Percentiles rank a stretch among this genome's conserved stretches.
Conservation (phyloP, 2,797 vertebrate genomes). For the Acanthis flammea region DNA sequence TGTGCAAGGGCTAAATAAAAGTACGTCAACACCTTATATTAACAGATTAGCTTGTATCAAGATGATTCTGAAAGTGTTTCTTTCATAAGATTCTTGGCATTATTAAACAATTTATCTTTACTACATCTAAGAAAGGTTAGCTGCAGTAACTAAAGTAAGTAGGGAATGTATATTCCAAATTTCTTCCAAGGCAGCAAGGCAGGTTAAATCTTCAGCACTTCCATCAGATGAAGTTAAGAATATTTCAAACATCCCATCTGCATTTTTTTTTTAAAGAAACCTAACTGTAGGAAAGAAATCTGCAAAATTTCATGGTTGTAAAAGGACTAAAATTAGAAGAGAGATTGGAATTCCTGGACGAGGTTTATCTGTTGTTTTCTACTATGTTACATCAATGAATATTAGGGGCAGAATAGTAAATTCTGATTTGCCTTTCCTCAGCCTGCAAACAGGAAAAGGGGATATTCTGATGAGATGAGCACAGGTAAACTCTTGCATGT, state of each 20-base stretch:
- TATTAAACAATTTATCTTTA: background rate
- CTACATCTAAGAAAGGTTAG: background rate
- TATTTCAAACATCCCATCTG: background rate
- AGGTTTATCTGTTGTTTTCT: background rate
- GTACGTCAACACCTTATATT: background rate
- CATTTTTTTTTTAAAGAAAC: background rate
- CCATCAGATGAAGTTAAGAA: background rate
- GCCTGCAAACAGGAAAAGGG: background rate
- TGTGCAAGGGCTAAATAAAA: background rate
- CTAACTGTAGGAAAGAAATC: background rate
- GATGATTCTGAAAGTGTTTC: background rate
- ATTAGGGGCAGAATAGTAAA: background rate
- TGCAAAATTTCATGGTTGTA: background rate
- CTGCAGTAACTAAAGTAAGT: background rate
- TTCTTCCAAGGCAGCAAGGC: background rate
- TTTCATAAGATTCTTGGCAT: background rate
- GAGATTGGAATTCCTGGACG: background rate
- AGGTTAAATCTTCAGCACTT: background rate
- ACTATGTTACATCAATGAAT: background rate
- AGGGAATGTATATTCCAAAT: background rate
- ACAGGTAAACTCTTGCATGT: background rate
- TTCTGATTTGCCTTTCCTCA: background rate
- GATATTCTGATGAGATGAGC: background rate
- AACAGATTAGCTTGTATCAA: background rate
- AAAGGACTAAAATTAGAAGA: background rate